Evolutionary conservation across 1,140 invertebrate genomes (phyloP).

Genomic region (Nasonia longicornis): DNA sequence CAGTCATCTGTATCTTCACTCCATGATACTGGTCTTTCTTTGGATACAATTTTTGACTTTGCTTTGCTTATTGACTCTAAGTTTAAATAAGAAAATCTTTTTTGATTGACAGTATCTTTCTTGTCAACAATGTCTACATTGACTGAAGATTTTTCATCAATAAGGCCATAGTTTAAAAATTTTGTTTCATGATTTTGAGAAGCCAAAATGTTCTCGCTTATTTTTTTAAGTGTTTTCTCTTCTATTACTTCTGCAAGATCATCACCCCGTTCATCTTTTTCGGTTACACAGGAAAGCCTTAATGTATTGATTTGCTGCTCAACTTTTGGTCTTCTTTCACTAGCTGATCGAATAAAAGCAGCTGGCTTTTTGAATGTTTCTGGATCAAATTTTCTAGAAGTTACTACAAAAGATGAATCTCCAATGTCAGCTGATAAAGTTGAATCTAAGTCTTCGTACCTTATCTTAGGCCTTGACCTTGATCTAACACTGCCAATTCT

Average conservation of each 20-base stretch:
- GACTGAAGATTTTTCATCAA: constrained; percentile 50
- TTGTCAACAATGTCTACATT: constrained; percentile 49
- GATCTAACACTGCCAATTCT: constrained; percentile 31
- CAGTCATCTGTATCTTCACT: constrained; percentile 62
- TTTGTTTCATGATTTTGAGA: constrained; percentile 58
- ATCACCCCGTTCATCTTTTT: constrained; percentile 11
- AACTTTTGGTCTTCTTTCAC: constrained; percentile 53
- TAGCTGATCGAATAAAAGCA: constrained; percentile 59
- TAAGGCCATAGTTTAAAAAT: constrained; percentile 63
- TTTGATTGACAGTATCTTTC: constrained; percentile 41
- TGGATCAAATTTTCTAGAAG: constrained; percentile 63
- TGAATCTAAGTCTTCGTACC: constrained; percentile 63
- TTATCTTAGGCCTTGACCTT: constrained; percentile 52
- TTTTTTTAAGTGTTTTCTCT: constrained; percentile 56
- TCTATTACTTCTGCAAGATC: background rate
- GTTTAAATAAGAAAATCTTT: constrained; percentile 53
- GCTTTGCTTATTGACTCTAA: constrained; percentile 50
- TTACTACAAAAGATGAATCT: constrained; percentile 60
- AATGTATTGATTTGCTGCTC: constrained; percentile 23
- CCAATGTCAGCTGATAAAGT: constrained; percentile 63
- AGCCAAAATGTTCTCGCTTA: constrained; percentile 61
- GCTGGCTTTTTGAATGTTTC: constrained; percentile 58
- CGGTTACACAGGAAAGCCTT: constrained; percentile 9
- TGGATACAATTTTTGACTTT: constrained; percentile 44
- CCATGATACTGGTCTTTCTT: constrained; percentile 61